Conservation (phyloP, 2,888 invertebrate genomes). For the Drosophila affinis region DNA sequence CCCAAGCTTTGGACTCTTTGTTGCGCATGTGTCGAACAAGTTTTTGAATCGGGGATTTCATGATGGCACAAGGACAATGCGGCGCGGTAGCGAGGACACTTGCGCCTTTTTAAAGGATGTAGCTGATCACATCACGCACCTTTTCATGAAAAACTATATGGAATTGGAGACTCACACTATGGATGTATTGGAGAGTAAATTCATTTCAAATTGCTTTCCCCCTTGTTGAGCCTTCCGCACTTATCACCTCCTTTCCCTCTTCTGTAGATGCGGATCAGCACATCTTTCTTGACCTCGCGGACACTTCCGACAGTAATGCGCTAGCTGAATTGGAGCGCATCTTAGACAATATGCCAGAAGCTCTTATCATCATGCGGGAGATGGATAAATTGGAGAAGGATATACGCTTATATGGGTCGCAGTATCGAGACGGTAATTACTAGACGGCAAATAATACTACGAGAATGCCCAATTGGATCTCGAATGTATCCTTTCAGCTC, state of each 20-base stretch:
- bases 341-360: slow-evolving; percentile 88
- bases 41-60: slow-evolving; percentile 90
- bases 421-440: not conserved
- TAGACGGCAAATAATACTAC: no score
- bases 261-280: slow-evolving; percentile 85
- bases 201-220: slow-evolving; percentile 57
- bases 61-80: slow-evolving; percentile 86
- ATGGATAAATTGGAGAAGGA: not conserved
- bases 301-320: slow-evolving; percentile 90
- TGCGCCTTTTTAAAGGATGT: slow-evolving; percentile 89
- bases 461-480: no score
- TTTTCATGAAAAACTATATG: slow-evolving; percentile 89
- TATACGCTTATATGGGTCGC: not conserved
- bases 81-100: slow-evolving; percentile 87
- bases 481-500: not conserved
- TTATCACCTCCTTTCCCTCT: slow-evolving; percentile 84
- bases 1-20: slow-evolving; percentile 93
- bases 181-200: slow-evolving; percentile 87
- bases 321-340: slow-evolving; percentile 90
- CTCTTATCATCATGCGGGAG: slow-evolving; percentile 82
- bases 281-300: slow-evolving; percentile 88
- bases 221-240: slow-evolving; percentile 81
- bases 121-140: slow-evolving; percentile 88
- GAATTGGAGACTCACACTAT: slow-evolving; percentile 88
- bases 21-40: slow-evolving; percentile 94